Percentiles rank a stretch among this genome's conserved stretches.
Conservation (phyloP, 2,113 vertebrate species). For the Gymnorhina tibicen region DNA sequence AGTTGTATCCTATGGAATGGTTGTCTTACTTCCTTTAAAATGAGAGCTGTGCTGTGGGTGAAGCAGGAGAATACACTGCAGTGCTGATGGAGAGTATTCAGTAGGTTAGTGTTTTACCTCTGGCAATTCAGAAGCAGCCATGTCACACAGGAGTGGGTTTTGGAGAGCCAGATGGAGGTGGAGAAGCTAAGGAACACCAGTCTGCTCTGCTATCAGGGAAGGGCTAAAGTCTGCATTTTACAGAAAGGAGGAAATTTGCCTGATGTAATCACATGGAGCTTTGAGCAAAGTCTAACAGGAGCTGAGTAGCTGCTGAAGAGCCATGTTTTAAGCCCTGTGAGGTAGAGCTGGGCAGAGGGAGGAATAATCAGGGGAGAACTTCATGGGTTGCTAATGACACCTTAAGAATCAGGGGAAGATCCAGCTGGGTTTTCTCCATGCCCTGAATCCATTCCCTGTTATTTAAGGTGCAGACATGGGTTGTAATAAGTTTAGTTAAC, state of each 20-base stretch:
- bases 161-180: neutral
- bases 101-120: neutral
- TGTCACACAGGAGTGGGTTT: neutral
- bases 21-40: neutral
- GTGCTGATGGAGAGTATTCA: neutral
- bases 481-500: neutral
- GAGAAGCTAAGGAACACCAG: neutral
- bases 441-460: neutral
- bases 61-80: neutral
- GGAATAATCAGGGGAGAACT: neutral
- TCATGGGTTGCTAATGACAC: neutral
- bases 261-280: neutral
- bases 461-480: neutral
- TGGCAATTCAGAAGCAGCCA: neutral
- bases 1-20: neutral
- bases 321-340: neutral
- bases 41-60: neutral
- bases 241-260: neutral
- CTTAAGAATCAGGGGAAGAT: neutral
- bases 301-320: neutral
- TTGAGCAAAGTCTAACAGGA: neutral
- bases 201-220: neutral
- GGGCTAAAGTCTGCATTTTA: neutral
- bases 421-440: neutral
- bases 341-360: neutral